Evolutionary conservation across 1,140 invertebrate species (phyloP).

Genomic region (Eulimnadia texana): DNA sequence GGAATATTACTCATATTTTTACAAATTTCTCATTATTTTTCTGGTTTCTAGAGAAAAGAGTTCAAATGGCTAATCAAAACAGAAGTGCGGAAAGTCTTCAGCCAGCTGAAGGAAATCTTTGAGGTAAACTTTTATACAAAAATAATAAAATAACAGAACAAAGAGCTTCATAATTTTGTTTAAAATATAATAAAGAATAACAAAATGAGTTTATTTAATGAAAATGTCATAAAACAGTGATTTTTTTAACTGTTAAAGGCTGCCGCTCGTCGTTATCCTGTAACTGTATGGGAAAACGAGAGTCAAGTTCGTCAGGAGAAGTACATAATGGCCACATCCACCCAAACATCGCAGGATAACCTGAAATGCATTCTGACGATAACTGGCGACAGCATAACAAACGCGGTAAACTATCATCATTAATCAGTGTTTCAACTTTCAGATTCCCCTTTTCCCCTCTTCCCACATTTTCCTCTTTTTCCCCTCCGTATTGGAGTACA

Average conservation of each 20-base stretch:
- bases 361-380: constrained; percentile 80
- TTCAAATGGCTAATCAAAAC: constrained; percentile 83
- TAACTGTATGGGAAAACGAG: constrained; percentile 62
- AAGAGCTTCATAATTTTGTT: no score
- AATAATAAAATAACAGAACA: no score
- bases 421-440: constrained; percentile 10
- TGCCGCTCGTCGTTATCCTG: constrained; percentile 58
- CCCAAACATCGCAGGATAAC: constrained; percentile 50
- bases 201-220: constrained; percentile 28
- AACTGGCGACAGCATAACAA: constrained; percentile 77
- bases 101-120: constrained; percentile 65
- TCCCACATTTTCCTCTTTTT: no score
- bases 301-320: constrained; percentile 66
- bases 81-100: constrained; percentile 72
- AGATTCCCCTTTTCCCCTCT: no score
- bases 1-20: background rate
- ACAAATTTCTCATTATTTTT: constrained; percentile 7
- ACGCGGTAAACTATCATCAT: constrained; percentile 48
- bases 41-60: constrained; percentile 65
- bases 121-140: constrained; percentile 53
- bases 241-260: constrained; percentile 17
- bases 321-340: constrained; percentile 59
- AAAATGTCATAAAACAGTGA: constrained; percentile 1
- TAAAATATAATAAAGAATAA: no score
- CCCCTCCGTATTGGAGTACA: no score